A percentile compares a stretch with the other conserved stretches of the same genome.
These are phyloP conservation scores for Menidia beryllina DNA, from an alignment of 2,113 vertebrate genomes.

Conservation along the genomic window DNA sequence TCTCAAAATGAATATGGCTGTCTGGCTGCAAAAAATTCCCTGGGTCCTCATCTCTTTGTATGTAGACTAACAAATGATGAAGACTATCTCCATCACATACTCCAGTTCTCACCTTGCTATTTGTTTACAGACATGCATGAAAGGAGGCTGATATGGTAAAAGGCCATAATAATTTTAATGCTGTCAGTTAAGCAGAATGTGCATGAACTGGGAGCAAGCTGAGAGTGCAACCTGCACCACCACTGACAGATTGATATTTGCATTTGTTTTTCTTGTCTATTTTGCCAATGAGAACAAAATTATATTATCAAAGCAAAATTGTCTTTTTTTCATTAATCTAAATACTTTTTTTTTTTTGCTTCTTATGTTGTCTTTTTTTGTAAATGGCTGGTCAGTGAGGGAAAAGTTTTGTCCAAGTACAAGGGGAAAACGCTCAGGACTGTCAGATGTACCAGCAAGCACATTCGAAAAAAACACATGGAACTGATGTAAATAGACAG, in stretches of 20 bases:
- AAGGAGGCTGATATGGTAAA: slow-evolving; percentile 8
- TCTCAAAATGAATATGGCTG: slow-evolving; percentile 7
- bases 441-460: no score
- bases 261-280: not conserved
- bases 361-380: no score
- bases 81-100: slow-evolving; percentile 24
- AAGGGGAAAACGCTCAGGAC: no score
- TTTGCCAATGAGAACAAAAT: slow-evolving; percentile 30
- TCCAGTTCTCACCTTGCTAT: slow-evolving; percentile 15
- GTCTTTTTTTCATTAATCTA: not conserved
- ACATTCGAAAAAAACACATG: no score
- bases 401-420: no score
- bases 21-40: not conserved
- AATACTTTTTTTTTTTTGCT: not conserved
- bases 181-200: slow-evolving; percentile 31
- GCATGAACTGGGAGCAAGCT: slow-evolving; percentile 9
- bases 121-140: slow-evolving; percentile 33
- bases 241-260: slow-evolving; percentile 45
- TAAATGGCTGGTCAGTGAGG: no score
- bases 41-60: not conserved
- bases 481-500: no score
- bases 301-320: not conserved
- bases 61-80: slow-evolving; percentile 32
- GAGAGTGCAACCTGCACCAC: not conserved
- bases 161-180: slow-evolving; percentile 24